These are phyloP conservation scores for Eucriotettix oculatus DNA, from an alignment of 2,888 invertebrate species.

Conservation along the genomic window DNA sequence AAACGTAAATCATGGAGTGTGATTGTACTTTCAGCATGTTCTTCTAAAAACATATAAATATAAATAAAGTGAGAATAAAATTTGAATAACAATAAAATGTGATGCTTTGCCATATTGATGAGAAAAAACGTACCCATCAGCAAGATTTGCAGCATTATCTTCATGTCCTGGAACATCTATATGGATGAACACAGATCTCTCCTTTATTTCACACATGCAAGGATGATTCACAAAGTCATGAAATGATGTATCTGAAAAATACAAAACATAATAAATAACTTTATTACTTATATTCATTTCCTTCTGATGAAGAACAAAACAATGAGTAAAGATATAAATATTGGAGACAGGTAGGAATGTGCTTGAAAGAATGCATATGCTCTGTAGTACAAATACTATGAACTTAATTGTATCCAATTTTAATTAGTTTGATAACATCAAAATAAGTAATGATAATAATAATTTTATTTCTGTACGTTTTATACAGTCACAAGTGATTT, in stretches of 20 bases:
- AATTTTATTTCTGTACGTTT: no score
- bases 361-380: no score
- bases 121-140: conserved; percentile 44
- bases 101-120: neutral
- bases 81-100: no score
- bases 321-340: no score
- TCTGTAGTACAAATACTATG: no score
- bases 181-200: conserved; percentile 72
- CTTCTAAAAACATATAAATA: neutral
- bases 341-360: no score
- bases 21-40: neutral
- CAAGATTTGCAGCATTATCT: conserved; percentile 58
- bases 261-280: neutral
- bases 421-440: no score
- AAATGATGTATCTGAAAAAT: conserved; percentile 56
- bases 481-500: no score
- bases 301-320: no score
- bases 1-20: neutral
- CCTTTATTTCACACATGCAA: conserved; percentile 69
- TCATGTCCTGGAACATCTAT: conserved; percentile 77
- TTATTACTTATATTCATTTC: no score
- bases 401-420: no score
- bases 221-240: conserved; percentile 68
- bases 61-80: neutral
- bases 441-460: no score